These are phyloP conservation scores for Sylvia atricapilla DNA, from an alignment of 2,113 vertebrate species.

Conservation along the genomic window DNA sequence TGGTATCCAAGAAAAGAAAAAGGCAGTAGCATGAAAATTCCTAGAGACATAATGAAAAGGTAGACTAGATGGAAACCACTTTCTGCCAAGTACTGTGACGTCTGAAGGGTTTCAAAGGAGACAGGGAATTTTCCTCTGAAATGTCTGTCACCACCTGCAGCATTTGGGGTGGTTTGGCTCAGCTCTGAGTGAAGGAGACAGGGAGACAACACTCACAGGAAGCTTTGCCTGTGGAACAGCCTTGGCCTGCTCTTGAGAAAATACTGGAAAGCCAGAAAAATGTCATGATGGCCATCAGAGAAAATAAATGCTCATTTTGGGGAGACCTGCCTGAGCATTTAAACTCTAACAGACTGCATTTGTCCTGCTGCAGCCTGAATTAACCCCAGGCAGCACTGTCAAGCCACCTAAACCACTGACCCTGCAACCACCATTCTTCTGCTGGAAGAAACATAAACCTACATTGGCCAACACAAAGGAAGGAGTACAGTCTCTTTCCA, in stretches of 20 bases:
- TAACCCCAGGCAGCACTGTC: slow-evolving; percentile 15
- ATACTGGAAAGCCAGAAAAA: slow-evolving; percentile 34
- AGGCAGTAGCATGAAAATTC: background rate
- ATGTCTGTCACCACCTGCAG: slow-evolving; percentile 52
- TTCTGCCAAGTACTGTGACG: background rate
- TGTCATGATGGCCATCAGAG: background rate
- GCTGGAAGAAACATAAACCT: background rate
- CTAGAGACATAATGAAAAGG: slow-evolving; percentile 39
- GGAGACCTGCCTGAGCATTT: background rate
- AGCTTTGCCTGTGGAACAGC: background rate
- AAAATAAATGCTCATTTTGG: background rate
- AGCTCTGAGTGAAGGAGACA: background rate
- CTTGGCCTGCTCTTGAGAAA: background rate
- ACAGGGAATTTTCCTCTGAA: slow-evolving; percentile 36
- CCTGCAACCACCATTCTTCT: background rate
- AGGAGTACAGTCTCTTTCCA: background rate
- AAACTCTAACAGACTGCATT: background rate
- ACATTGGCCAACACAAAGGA: background rate
- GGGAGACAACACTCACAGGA: background rate
- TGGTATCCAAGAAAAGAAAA: slow-evolving; percentile 35
- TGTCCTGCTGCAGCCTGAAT: slow-evolving; percentile 14
- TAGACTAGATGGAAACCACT: slow-evolving; percentile 15
- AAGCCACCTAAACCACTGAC: slow-evolving; percentile 23
- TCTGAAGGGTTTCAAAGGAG: background rate
- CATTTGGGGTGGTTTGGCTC: slow-evolving; percentile 10